Conservation (phyloP, 2,888 invertebrate species). For the Caenorhabditis parvicauda region DNA sequence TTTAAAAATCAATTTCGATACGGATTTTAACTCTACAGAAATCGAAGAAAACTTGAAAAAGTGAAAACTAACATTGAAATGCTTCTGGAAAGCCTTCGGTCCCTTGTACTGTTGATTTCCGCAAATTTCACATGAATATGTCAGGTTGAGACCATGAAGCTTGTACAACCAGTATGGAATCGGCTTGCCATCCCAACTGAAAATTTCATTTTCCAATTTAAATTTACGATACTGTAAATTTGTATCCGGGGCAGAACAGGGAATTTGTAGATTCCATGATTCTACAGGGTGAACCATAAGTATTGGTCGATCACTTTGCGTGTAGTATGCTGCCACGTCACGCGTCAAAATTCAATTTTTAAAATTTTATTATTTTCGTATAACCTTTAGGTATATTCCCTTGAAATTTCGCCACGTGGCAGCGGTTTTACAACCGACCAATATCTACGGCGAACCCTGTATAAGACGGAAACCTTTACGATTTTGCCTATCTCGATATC, state of each 20-base stretch:
- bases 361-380: too few species aligned
- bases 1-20: too few species aligned
- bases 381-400: too few species aligned
- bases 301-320: too few species aligned
- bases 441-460: neutral
- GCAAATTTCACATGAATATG: conserved; percentile 98
- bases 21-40: too few species aligned
- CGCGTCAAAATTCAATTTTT: too few species aligned
- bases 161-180: conserved; percentile 75
- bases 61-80: conserved; percentile 75
- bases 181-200: conserved; percentile 60
- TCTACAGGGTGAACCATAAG: neutral
- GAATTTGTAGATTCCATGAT: neutral
- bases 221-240: neutral
- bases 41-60: neutral
- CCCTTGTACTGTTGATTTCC: conserved; percentile 89
- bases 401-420: too few species aligned
- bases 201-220: neutral
- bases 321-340: too few species aligned
- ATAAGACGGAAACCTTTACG: neutral
- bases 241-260: neutral
- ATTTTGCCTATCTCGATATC: too few species aligned
- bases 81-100: conserved; percentile 97
- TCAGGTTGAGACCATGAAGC: conserved; percentile 94
- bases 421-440: too few species aligned